Conservation (phyloP, 1,140 invertebrate species). For the Cryptotermes secundus region DNA sequence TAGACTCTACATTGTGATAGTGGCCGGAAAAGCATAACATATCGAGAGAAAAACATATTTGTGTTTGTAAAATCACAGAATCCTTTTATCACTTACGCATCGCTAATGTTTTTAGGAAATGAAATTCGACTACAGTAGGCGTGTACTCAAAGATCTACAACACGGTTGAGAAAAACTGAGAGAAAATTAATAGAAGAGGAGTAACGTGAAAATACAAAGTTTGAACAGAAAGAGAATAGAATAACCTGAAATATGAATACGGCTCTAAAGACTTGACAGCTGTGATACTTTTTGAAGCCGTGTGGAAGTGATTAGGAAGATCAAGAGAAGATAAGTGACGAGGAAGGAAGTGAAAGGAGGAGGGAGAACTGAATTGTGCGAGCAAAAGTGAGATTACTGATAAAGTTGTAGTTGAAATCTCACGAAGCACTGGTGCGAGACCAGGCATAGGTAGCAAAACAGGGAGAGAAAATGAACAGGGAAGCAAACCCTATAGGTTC, state of each 20-base stretch:
- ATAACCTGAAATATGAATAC: background rate
- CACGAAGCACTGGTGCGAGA: background rate
- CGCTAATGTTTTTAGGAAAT: too few species aligned
- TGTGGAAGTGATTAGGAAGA: constrained; percentile 6
- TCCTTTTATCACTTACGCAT: too few species aligned
- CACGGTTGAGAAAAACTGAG: background rate
- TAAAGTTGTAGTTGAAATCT: background rate
- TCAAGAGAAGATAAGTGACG: background rate
- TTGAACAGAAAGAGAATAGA: background rate
- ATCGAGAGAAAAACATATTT: too few species aligned
- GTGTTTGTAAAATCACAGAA: too few species aligned
- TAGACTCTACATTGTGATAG: too few species aligned
- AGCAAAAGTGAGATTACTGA: background rate
- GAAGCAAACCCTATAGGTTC: background rate
- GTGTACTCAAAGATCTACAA: background rate
- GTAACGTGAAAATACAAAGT: background rate
- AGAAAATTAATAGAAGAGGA: background rate
- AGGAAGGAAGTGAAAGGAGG: background rate
- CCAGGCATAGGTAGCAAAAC: background rate
- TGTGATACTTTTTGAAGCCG: background rate
- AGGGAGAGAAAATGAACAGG: background rate
- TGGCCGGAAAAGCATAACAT: too few species aligned
- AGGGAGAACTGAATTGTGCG: background rate
- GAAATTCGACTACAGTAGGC: too few species aligned
- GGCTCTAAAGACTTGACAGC: background rate